A percentile compares a stretch with the other conserved stretches of the same genome.
phyloP scores from a whole-genome alignment of 64 coral and sea anemone species.

The Anthopleura sola region DNA sequence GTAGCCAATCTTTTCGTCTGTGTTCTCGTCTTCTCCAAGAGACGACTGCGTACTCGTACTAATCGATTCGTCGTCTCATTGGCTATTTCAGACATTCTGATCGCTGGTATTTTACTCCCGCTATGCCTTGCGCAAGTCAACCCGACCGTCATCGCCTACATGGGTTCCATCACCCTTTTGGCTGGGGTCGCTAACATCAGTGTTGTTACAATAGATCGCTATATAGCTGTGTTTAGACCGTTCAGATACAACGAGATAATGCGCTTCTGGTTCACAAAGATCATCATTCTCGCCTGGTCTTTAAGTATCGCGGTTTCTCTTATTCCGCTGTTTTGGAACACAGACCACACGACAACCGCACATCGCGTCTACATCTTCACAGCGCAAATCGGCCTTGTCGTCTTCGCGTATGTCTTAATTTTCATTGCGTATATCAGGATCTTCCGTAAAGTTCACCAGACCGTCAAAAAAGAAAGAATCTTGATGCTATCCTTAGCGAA shows the following conservation, averaged over 20 bases:
- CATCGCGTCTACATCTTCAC: constrained; percentile 34
- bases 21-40: constrained; percentile 9
- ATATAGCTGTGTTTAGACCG: constrained; percentile 31
- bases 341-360: background rate
- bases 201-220: constrained; percentile 39
- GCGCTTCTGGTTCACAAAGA: constrained; percentile 8
- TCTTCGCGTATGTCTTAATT: constrained; percentile 33
- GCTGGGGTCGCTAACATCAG: constrained; percentile 42
- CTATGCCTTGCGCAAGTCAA: background rate
- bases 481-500: background rate
- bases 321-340: constrained; percentile 37
- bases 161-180: constrained; percentile 22
- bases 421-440: constrained; percentile 9
- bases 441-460: constrained; percentile 25
- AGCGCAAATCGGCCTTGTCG: constrained; percentile 1
- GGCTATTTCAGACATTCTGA: constrained; percentile 40
- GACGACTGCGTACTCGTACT: constrained; percentile 18
- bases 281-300: constrained; percentile 19
- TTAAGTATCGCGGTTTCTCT: constrained; percentile 6
- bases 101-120: constrained; percentile 28
- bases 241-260: constrained; percentile 30
- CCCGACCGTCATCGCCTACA: background rate
- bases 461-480: constrained; percentile 5
- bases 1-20: constrained; percentile 36
- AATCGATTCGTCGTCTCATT: constrained; percentile 48